phyloP scores from a whole-genome alignment of 2,797 vertebrate genomes.

The Alosa sapidissima region DNA sequence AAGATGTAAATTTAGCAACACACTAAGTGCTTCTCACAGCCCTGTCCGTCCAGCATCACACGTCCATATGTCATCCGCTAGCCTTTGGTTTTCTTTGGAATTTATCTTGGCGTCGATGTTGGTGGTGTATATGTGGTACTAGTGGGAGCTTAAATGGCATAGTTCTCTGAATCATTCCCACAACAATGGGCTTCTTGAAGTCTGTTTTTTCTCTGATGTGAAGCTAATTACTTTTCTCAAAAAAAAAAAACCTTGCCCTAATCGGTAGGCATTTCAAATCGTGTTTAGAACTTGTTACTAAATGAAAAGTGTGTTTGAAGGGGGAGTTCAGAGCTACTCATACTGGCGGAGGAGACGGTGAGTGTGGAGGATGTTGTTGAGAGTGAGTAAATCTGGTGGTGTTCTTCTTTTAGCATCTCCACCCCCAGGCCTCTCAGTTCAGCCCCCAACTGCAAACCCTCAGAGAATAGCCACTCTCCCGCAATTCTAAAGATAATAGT shows the following conservation, averaged over 20 bases:
- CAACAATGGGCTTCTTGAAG: slow-evolving; percentile 6
- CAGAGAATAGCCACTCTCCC: background rate
- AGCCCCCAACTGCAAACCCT: background rate
- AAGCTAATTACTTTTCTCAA: background rate
- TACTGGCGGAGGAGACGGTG: background rate
- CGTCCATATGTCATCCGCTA: background rate
- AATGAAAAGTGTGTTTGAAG: background rate
- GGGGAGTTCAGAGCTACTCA: background rate
- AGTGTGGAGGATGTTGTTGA: background rate
- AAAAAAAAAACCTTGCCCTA: background rate
- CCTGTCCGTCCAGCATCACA: background rate
- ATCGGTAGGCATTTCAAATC: background rate
- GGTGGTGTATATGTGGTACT: background rate
- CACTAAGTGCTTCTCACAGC: background rate
- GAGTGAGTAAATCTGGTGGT: background rate
- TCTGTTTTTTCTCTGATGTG: background rate
- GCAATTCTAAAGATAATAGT: background rate
- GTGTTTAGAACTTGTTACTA: slow-evolving; percentile 6
- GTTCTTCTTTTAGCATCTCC: background rate
- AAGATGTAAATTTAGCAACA: background rate
- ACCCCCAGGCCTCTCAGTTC: background rate
- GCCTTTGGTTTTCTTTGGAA: background rate
- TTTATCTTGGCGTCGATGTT: background rate
- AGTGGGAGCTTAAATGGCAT: background rate
- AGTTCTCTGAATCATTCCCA: background rate